Conservation (phyloP, 2,797 vertebrate species). For the Etheostoma nigrum region DNA sequence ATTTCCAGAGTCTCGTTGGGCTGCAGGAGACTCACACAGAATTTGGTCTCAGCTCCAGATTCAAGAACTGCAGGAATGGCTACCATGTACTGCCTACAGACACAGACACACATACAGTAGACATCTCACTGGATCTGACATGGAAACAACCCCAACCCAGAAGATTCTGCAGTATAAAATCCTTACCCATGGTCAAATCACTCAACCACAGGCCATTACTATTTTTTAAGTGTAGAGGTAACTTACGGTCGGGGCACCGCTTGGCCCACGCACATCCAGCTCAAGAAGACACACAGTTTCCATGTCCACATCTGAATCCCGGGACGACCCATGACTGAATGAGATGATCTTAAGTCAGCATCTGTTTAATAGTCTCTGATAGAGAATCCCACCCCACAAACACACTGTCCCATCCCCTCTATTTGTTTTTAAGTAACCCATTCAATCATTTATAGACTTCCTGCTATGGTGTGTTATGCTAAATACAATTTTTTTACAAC, state of each 20-base stretch:
- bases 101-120: background rate
- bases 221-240: background rate
- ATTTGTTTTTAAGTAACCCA: background rate
- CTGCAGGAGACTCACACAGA: too few relatives aligned
- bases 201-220: background rate
- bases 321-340: slow-evolving; percentile 58
- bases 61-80: slow-evolving; percentile 68
- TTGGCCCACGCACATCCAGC: slow-evolving; percentile 34
- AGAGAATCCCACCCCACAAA: slow-evolving; percentile 11
- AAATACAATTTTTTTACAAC: too few relatives aligned
- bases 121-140: background rate
- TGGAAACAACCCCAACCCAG: background rate
- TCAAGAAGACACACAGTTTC: slow-evolving; percentile 54
- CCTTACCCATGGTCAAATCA: background rate
- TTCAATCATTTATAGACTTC: slow-evolving; percentile 25
- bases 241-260: slow-evolving; percentile 68
- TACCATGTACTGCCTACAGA: slow-evolving; percentile 78
- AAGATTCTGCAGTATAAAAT: too few relatives aligned
- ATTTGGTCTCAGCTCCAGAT: too few relatives aligned
- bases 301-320: slow-evolving; percentile 53
- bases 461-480: too few relatives aligned
- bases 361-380: slow-evolving; percentile 45
- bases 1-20: slow-evolving; percentile 70
- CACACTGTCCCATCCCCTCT: background rate
- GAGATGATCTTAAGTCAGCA: background rate